A percentile compares a stretch with the other conserved stretches of the same genome.
Evolutionary conservation across 2,888 invertebrate species (phyloP).

Genomic region (Pristionchus maxplancki): DNA sequence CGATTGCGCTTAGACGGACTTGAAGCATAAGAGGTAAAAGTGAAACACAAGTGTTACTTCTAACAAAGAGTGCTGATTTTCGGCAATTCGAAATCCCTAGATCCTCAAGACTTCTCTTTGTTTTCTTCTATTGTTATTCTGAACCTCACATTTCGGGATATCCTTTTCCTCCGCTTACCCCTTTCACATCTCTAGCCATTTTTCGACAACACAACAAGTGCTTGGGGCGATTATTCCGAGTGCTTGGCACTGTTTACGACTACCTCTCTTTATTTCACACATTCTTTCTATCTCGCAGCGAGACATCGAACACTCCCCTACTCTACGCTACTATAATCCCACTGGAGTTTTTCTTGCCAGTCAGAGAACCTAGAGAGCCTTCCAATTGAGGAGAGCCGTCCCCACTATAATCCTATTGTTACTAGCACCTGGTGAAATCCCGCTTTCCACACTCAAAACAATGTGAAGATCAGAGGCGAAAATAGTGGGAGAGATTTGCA

Average conservation of each 20-base stretch:
- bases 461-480: background rate
- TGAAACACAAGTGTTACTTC: no score
- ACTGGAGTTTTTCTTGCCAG: no score
- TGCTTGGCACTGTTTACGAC: background rate
- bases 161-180: background rate
- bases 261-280: background rate
- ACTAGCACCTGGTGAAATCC: background rate
- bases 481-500: background rate
- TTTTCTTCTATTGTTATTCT: background rate
- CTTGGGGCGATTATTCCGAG: background rate
- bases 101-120: background rate
- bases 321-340: no score
- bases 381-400: no score
- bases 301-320: no score
- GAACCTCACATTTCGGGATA: background rate
- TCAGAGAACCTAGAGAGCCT: no score
- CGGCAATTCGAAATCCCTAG: no score
- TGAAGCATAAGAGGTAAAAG: no score
- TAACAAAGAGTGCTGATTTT: no score
- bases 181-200: background rate
- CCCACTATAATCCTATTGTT: background rate
- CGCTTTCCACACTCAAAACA: slow-evolving; percentile 12
- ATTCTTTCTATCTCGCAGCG: no score
- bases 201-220: background rate
- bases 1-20: no score